Base-by-base conservation (phyloP, 2,888 invertebrate species). In the Cetonia aurata region DNA sequence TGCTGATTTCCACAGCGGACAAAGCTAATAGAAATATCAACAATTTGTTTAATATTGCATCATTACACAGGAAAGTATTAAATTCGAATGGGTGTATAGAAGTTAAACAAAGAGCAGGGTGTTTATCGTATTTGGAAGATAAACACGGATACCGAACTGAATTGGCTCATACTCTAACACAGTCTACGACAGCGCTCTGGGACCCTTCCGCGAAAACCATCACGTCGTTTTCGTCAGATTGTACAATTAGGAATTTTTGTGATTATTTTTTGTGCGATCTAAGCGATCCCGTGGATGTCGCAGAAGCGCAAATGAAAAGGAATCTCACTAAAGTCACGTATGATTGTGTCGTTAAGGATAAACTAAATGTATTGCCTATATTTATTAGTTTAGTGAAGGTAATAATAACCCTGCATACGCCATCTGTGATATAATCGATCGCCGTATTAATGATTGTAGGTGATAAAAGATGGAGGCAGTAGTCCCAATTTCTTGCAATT, bases 51-150 rank as follows among this genome's bases (percentile, higher is more conserved):
- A n/a, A n/a, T n/a, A n/a, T n/a, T n/a, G n/a, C n/a, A n/a, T n/a
- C n/a, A n/a, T n/a, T n/a, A n/a, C n/a, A n/a, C n/a, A 91, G 91
- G 76, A 88, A 88, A 73, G 89, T 93, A 77, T 83, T 95, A 0
- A 86, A 89, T 62, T 88, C 89, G 77, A 90, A 90, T 0, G 90
- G 90, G 77, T 90, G 91, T 52, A 87, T 97, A 46, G 92, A 93
- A 80, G 93, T 97, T 12, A 96, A 97, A 81, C 95, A 96, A 80
- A 89, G 94, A 75, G 95, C 95, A 1, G 96, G 96, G 10, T 95
- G 95, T 79, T 87, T 96, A 6, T 94, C 96, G 0, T 95, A 96
- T 84, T 84, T 90, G 15, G 93, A 93, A 82, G 96, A 97, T 86
- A 96, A 96, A 0, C 86, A 90, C 77, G 93, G 95, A 1, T 91